Evolutionary conservation across 35 echinoderm and acorn worm genomes (phyloP), one percentile per base, ranked within the genome.

Genomic region (Stichopus chloronotus): DNA sequence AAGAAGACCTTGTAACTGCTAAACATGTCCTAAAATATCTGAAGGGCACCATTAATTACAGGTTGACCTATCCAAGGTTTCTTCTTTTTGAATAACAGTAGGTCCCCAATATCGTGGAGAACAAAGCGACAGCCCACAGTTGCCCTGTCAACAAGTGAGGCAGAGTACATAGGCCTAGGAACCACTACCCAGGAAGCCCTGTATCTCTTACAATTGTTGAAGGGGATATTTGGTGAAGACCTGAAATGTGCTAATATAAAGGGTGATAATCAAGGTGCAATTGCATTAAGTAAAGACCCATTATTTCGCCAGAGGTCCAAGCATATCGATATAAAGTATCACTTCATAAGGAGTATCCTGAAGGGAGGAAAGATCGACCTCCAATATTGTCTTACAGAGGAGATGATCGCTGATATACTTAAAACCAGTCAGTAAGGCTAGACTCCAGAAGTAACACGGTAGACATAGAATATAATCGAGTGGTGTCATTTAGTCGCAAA

Each of bases 271-370:
- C 90, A 91, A 60, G 90, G 90, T 2, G 16, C 90, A 4, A 91
- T 79, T 58, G 90, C 72, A 20, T 24, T 91, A 57, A 55, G 69
- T 23, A 91, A 76, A 4, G 54, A 91, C 71, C 90, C 90, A 55
- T 7, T 91, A 3, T 59, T 56, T 57, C 91, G 80, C 1, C 78
- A 92, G 22, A 80, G 22, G 25, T 84, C 91, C 9, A 92, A 92
- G 16, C 91, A 92, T 82, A 86, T 92, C 71, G 91, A 92, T 65
- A 83, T 69, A 53, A 83, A 68, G 58, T 84, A 84, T 16, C 91
- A 92, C 43, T 92, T 92, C n/a, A 84, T 83, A 21, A 58, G 79
- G 24, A 83, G 57, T 60, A n/a, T 59, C 0, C 65, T 92, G 19
- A 92, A 83, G 4, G 78, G 63, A 17, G 57, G 76, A 14, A 82